Percentiles rank a stretch among this genome's conserved stretches.
Evolutionary conservation across 2,797 vertebrate genomes (phyloP).

Genomic region (Erithacus rubecula): DNA sequence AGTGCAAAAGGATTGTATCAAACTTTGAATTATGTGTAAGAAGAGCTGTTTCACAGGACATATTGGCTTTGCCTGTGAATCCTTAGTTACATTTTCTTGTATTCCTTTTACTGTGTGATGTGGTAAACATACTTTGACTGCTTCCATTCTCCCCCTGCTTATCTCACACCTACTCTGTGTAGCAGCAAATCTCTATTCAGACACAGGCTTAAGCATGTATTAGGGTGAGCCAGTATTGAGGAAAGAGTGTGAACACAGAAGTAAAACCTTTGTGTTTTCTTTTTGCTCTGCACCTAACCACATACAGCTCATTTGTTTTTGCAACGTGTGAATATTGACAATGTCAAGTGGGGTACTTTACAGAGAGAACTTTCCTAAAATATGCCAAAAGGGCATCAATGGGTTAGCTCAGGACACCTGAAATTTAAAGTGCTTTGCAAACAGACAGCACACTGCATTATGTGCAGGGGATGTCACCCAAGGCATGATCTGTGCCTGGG

Average conservation of each 20-base stretch:
- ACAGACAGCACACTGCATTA: not conserved
- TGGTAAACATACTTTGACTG: not conserved
- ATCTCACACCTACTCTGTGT: not conserved
- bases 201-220: not conserved
- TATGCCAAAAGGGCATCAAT: not conserved
- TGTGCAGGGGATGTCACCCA: not conserved
- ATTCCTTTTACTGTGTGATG: not conserved
- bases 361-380: not conserved
- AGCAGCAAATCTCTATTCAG: not conserved
- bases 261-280: not conserved
- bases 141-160: not conserved
- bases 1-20: not conserved
- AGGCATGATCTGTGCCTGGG: too few relatives aligned
- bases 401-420: too few relatives aligned
- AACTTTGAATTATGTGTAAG: not conserved
- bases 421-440: not conserved
- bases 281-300: not conserved
- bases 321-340: not conserved
- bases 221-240: not conserved
- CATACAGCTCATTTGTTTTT: not conserved
- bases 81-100: not conserved
- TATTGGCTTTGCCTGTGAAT: not conserved
- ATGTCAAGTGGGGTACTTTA: not conserved
- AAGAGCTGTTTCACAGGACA: not conserved
- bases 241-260: not conserved